Conservation (phyloP, 1,140 invertebrate species). For the Drosophila novamexicana region DNA sequence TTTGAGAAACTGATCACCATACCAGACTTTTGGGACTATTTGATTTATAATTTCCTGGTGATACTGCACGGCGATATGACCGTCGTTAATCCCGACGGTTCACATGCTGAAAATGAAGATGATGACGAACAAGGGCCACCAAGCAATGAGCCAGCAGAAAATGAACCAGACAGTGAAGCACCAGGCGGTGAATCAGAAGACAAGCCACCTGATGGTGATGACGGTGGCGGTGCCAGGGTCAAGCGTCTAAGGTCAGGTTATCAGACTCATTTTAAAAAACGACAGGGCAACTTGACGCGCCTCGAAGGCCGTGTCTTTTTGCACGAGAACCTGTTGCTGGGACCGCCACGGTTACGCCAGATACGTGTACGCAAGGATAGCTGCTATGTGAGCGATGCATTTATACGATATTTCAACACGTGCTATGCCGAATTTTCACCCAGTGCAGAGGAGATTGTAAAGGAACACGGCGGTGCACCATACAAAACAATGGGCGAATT, state of each 20-base stretch:
- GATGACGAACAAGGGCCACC: background rate
- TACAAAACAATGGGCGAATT: slow-evolving; percentile 46
- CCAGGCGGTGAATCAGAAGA: background rate
- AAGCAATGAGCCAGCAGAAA: too few relatives aligned
- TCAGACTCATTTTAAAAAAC: background rate
- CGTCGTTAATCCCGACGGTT: background rate
- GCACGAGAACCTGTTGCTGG: slow-evolving; percentile 67
- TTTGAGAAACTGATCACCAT: slow-evolving; percentile 69
- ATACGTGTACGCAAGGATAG: slow-evolving; percentile 61
- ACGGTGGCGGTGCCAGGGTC: background rate
- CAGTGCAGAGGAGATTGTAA: slow-evolving; percentile 32
- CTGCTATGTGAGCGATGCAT: slow-evolving; percentile 72
- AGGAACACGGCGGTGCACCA: slow-evolving; percentile 5
- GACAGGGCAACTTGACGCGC: background rate
- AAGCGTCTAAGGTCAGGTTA: too few relatives aligned
- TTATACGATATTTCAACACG: slow-evolving; percentile 69
- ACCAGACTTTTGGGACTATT: slow-evolving; percentile 72
- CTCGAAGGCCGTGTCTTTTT: slow-evolving; percentile 54
- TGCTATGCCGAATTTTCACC: slow-evolving; percentile 62
- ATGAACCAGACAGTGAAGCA: too few relatives aligned
- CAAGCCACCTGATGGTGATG: too few relatives aligned
- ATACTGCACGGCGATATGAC: slow-evolving; percentile 62
- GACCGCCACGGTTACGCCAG: slow-evolving; percentile 73
- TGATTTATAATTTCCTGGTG: slow-evolving; percentile 53
- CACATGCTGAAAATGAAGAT: background rate